These are phyloP conservation scores for Melinopterus prodromus DNA, from an alignment of 2,888 invertebrate genomes.

Conservation along the genomic window DNA sequence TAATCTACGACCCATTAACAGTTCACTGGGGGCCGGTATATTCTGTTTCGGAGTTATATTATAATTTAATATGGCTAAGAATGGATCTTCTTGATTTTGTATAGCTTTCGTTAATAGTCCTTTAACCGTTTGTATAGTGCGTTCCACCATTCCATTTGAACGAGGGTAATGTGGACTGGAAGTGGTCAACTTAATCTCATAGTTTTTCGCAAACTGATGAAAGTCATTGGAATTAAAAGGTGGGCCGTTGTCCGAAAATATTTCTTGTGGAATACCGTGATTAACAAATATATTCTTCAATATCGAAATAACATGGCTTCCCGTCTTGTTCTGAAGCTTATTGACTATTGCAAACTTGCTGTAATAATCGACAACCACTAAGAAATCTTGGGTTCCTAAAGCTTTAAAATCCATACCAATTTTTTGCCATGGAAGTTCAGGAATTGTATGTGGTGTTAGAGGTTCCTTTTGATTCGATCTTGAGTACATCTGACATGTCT, in stretches of 20 bases:
- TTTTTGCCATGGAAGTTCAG: conserved; percentile 35
- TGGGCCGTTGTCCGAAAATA: conserved; percentile 43
- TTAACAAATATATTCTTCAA: conserved; percentile 40
- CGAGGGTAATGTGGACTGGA: conserved; percentile 40
- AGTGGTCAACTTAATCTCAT: conserved; percentile 39
- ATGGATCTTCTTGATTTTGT: conserved; percentile 42
- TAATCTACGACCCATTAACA: conserved; percentile 46
- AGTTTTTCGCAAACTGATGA: conserved; percentile 36
- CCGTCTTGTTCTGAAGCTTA: conserved; percentile 26
- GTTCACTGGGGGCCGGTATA: conserved; percentile 43
- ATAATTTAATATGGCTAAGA: conserved; percentile 38
- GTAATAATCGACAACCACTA: conserved; percentile 34
- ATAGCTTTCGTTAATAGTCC: conserved; percentile 39
- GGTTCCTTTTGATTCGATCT: conserved; percentile 31
- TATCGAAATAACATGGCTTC: conserved; percentile 16
- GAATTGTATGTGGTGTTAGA: conserved; percentile 28
- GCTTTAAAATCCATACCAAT: conserved; percentile 35
- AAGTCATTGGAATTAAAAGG: conserved; percentile 39
- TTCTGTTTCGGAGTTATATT: conserved; percentile 44
- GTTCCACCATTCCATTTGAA: conserved; percentile 44
- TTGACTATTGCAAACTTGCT: conserved; percentile 32
- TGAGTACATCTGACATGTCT: conserved; percentile 32
- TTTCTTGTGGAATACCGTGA: conserved; percentile 40
- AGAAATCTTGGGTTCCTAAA: conserved; percentile 17
- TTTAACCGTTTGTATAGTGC: conserved; percentile 44